Evolutionary conservation across 2,888 invertebrate genomes (phyloP), one percentile per base, ranked within the genome.

Genomic region (Actias luna): DNA sequence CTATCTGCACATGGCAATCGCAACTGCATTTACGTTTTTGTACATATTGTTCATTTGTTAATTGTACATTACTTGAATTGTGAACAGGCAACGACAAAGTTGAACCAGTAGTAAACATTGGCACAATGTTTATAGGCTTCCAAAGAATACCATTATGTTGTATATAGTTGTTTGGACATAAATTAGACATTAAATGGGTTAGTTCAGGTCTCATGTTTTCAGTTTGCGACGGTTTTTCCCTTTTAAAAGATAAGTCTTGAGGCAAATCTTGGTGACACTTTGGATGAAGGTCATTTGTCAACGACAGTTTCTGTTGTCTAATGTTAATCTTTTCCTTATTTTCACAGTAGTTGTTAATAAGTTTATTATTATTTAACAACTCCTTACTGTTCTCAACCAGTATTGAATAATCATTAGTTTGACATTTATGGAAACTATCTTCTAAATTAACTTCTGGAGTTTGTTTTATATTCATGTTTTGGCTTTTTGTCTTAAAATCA

Each of bases 51-150:
- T 68, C 68, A 57, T 66, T 69, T 18, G 67, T 42, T 29, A 66
- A 55, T 50, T 66, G 58, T 31, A 67, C 62, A 55, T 64, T 70
- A 25, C 64, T 70, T 16, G 69, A 5, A 33, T 73, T 59, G 27
- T 72, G 33, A 1, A 66, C 57, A 3, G 69, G 50, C 22, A n/a
- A 22, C 12, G 58, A 22, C 1, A 62, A 39, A 5, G 77, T 58
- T 50, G 75, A 31, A 29, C 66, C 72, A n/a, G 78, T 58, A 39
- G 79, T 62, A 63, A 79, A 66, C 14, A 80, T 58, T 18, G 83
- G 76, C 65, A 79, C 62, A 4, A 77, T 65, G 62, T 71, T 80
- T 31, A 82, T 60, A 18, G 85, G 84, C 63, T 85, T 86, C 86
- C 85, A 88, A 60, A 87, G 55, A 25, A 84, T 67, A 55, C 80